A percentile compares a stretch with the other conserved stretches of the same genome.
Evolutionary conservation across 1,140 invertebrate species (phyloP).

Genomic region (Mactra quadrangularis): DNA sequence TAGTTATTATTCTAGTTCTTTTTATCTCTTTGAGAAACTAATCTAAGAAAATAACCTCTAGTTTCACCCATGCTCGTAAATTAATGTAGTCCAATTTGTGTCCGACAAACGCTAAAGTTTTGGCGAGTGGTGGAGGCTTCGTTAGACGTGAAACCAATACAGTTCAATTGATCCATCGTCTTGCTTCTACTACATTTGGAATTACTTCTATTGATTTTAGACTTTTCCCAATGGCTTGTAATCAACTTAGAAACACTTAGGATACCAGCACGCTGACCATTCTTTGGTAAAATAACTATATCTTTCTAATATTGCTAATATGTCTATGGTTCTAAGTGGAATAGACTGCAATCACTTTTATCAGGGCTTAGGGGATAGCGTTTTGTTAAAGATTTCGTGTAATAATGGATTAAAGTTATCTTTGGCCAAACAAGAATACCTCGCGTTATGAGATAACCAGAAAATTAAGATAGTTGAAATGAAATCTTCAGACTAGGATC

Average conservation of each 20-base stretch:
- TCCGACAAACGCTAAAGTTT: conserved; percentile 23
- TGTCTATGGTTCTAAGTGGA: conserved; percentile 1
- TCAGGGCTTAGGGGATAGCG: conserved; percentile 38
- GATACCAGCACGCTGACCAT: conserved; percentile 12
- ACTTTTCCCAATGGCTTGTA: conserved; percentile 33
- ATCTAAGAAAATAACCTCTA: conserved; percentile 52
- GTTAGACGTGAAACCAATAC: conserved; percentile 28
- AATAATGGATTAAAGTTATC: conserved; percentile 55
- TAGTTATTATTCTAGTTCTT: conserved; percentile 33
- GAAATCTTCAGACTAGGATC: neutral
- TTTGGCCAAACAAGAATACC: conserved; percentile 30
- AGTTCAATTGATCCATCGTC: conserved; percentile 19
- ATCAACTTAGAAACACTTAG: conserved; percentile 60
- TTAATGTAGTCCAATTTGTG: conserved; percentile 56
- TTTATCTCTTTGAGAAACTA: conserved; percentile 46
- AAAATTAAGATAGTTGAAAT: conserved; percentile 29
- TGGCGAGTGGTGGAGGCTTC: conserved; percentile 21
- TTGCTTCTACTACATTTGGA: conserved; percentile 32
- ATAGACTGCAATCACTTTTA: conserved; percentile 45
- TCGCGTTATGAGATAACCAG: conserved; percentile 43
- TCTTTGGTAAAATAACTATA: conserved; percentile 12
- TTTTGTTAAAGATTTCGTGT: conserved; percentile 47
- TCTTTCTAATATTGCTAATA: conserved; percentile 42
- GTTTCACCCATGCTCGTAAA: conserved; percentile 41
- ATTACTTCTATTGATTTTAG: conserved; percentile 55